Conservation (phyloP, 2,888 invertebrate species). For the Ophion obscuratus region DNA sequence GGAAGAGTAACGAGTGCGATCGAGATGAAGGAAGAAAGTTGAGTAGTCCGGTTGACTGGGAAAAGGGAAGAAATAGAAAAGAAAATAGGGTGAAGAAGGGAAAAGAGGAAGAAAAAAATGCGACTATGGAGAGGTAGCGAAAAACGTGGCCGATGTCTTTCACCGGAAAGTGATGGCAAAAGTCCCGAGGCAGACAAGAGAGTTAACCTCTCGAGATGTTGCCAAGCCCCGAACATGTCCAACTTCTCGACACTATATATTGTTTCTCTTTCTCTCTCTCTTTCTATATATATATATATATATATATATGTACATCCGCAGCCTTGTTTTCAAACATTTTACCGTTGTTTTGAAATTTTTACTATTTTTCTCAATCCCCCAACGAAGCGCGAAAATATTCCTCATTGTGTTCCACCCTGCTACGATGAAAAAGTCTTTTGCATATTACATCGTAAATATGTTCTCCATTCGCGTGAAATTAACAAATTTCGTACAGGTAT, state of each 20-base stretch:
- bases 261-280: too few relatives aligned
- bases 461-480: background rate
- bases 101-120: slow-evolving; percentile 19
- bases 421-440: too few relatives aligned
- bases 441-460: background rate
- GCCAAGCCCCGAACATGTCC: slow-evolving; percentile 32
- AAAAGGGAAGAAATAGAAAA: slow-evolving; percentile 55
- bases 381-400: background rate
- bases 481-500: too few relatives aligned
- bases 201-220: slow-evolving; percentile 46
- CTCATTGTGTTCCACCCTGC: background rate
- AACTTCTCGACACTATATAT: slow-evolving; percentile 6
- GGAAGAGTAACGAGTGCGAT: slow-evolving; percentile 45
- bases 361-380: slow-evolving; percentile 19
- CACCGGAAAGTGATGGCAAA: slow-evolving; percentile 53
- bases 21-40: slow-evolving; percentile 23
- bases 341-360: slow-evolving; percentile 20
- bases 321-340: slow-evolving; percentile 9
- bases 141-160: slow-evolving; percentile 48
- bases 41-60: slow-evolving; percentile 53
- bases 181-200: slow-evolving; percentile 37
- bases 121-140: slow-evolving; percentile 45
- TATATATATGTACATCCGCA: background rate
- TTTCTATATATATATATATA: too few relatives aligned
- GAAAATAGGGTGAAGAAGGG: slow-evolving; percentile 1